Evolutionary conservation across 2,888 invertebrate species (phyloP).

Genomic region (Ochropleura leucogaster): DNA sequence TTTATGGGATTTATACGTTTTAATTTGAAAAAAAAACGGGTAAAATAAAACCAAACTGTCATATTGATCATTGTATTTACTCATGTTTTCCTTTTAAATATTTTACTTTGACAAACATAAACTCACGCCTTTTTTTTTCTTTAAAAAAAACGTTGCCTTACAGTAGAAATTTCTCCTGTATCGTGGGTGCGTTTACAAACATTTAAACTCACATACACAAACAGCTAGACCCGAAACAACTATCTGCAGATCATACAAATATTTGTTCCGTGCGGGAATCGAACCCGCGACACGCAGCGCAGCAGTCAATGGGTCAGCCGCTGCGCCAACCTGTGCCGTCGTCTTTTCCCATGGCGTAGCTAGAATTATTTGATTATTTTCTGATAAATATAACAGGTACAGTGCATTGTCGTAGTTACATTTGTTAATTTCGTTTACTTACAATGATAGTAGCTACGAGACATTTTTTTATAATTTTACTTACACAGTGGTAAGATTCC

Average conservation of each 20-base stretch:
- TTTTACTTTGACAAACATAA: background rate
- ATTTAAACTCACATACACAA: too few species aligned
- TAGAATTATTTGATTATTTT: background rate
- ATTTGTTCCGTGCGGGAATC: too few species aligned
- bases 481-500: slow-evolving; percentile 4
- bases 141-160: too few species aligned
- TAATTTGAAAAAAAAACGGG: background rate
- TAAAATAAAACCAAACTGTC: background rate
- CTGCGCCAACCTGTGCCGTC: too few species aligned
- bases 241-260: too few species aligned
- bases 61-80: background rate
- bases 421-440: background rate
- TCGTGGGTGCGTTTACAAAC: too few species aligned
- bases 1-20: background rate
- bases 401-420: background rate
- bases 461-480: slow-evolving; percentile 11
- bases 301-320: too few species aligned
- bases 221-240: too few species aligned
- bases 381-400: background rate
- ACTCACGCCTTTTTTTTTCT: background rate
- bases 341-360: background rate
- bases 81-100: background rate
- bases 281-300: too few species aligned
- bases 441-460: background rate
- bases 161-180: too few species aligned